Evolutionary conservation across 2,888 invertebrate genomes (phyloP), one percentile per base, ranked within the genome.

Genomic region (Ypsolopha sequella): DNA sequence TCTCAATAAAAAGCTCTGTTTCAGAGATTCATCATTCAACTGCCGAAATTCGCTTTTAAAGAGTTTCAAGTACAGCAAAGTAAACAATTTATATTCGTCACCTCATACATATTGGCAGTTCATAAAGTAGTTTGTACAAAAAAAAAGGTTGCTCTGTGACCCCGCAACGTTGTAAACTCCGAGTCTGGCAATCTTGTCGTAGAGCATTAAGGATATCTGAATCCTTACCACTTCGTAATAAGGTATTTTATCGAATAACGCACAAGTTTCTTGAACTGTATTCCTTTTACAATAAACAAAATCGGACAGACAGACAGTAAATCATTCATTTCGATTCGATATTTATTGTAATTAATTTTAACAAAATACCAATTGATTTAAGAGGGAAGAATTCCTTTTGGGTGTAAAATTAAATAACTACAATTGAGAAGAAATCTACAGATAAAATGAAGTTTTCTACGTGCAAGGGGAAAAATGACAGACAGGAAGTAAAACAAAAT

Each of bases 61-160:
- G 60, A 39, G 11, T 9, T 9, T 39, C 11, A 24, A 24, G 24
- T 55, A 58, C 61, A 52, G 53, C 54, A 56, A 57, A 52, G 55
- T 52, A 58, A 67, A 64, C 61, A 65, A 65, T 9, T 13, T 43
- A 43, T 43, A 59, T 51, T 58, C 59, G 52, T 61, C 58, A 63
- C 59, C 54, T 57, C 53, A 53, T 57, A 41, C 41, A 50, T 50
- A 56, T 60, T 55, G 60, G 53, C 57, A 58, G 55, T 55, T 52
- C 45, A 41, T n/a, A 34, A 45, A 34, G 45, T 7, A 6, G 9
- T 52, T 36, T 36, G 11, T 36, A 34, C 9, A 9, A 57, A 53
- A n/a, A n/a, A 53, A 54, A 56, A 36, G 50, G 53, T 35, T 46
- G 14, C 8, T 39, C 14, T 48, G 33, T 47, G 50, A 52, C 45